Conservation (phyloP, 2,113 vertebrate genomes). For the Calidris pugnax region DNA sequence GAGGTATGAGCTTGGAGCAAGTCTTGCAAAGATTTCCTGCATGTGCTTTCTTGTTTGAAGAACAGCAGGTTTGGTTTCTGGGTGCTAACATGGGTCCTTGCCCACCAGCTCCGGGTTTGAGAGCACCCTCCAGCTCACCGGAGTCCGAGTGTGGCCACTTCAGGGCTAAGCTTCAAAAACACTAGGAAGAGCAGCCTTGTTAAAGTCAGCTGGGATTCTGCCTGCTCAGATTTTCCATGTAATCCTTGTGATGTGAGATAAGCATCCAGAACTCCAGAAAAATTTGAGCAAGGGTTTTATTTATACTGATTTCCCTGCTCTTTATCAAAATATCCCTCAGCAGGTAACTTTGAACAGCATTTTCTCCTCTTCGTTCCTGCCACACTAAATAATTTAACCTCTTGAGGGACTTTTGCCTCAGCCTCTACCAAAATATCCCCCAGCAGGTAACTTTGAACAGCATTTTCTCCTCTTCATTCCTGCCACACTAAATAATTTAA, state of each 20-base stretch:
- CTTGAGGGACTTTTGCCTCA: background rate
- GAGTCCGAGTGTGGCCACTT: background rate
- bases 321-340: background rate
- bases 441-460: background rate
- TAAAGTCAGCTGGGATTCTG: background rate
- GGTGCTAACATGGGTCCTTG: background rate
- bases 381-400: background rate
- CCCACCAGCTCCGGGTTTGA: rapidly evolving
- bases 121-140: background rate
- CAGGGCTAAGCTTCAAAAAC: background rate
- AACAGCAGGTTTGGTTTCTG: background rate
- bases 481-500: background rate
- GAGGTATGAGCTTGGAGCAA: background rate
- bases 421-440: background rate
- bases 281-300: background rate
- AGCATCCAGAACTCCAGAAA: background rate
- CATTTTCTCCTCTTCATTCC: background rate
- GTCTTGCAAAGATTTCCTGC: background rate
- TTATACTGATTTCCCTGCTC: background rate
- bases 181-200: background rate
- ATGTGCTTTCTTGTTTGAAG: background rate
- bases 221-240: background rate
- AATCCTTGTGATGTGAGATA: background rate
- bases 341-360: background rate
- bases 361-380: background rate